Percentiles rank a stretch among this genome's conserved stretches.
phyloP scores from a whole-genome alignment of 1,140 invertebrate species.

The Eupristina koningsbergeri region DNA sequence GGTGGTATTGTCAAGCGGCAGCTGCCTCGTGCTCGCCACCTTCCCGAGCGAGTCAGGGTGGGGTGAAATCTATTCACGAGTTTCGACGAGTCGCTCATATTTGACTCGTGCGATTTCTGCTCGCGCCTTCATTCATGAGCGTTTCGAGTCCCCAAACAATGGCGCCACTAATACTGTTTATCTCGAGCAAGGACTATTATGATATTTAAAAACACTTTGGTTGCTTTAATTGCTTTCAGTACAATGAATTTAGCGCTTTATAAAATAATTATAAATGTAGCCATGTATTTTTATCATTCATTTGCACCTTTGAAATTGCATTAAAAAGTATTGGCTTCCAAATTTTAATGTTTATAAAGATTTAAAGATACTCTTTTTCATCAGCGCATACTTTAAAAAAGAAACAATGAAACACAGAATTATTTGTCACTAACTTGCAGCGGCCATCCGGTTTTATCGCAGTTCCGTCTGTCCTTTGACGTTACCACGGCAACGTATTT shows the following conservation, averaged over 20 bases:
- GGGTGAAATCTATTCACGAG: neutral
- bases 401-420: slow-evolving; percentile 49
- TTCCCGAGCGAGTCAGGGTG: neutral
- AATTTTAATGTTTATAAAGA: too few relatives aligned
- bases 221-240: too few relatives aligned
- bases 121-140: neutral
- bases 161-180: neutral
- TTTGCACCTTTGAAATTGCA: too few relatives aligned
- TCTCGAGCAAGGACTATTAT: neutral
- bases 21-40: slow-evolving; percentile 55
- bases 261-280: too few relatives aligned
- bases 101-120: neutral
- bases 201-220: too few relatives aligned
- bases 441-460: slow-evolving; percentile 73
- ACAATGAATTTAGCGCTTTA: too few relatives aligned
- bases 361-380: too few relatives aligned
- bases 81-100: neutral
- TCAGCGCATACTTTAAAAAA: neutral
- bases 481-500: slow-evolving; percentile 74
- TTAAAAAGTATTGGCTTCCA: too few relatives aligned
- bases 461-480: slow-evolving; percentile 74
- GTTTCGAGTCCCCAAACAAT: neutral
- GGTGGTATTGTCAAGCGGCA: slow-evolving; percentile 69
- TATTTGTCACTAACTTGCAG: slow-evolving; percentile 61
- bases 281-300: too few relatives aligned